phyloP scores from a whole-genome alignment of 2,113 vertebrate species.

The Pyxicephalus adspersus region DNA sequence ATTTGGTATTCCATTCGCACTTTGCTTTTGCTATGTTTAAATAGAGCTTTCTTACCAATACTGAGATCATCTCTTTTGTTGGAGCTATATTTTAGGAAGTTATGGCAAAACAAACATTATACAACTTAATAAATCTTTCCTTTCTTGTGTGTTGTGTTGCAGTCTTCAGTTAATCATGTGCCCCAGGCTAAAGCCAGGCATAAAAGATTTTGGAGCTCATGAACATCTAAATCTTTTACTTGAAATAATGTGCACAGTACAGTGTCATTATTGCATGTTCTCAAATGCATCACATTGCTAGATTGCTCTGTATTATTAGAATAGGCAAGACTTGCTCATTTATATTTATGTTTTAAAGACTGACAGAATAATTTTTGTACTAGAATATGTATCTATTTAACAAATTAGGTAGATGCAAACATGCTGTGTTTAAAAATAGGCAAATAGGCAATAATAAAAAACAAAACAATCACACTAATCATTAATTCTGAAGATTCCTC shows the following conservation, averaged over 20 bases:
- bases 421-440: too few species aligned
- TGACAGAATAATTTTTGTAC: too few species aligned
- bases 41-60: constrained; percentile 8
- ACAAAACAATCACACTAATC: too few species aligned
- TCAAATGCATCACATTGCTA: neutral
- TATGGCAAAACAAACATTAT: constrained; percentile 6
- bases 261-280: neutral
- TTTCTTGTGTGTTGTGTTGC: neutral
- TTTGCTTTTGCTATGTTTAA: constrained; percentile 19
- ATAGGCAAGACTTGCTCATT: neutral
- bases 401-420: too few species aligned
- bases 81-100: neutral
- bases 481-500: too few species aligned
- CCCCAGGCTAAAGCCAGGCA: neutral
- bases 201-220: neutral
- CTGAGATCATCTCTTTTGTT: neutral
- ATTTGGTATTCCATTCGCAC: constrained; percentile 44
- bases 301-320: neutral
- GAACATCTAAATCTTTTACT: neutral
- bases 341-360: neutral
- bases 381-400: too few species aligned
- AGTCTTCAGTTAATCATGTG: neutral
- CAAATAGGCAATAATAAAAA: too few species aligned
- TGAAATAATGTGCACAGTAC: neutral
- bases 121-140: neutral